Conservation (phyloP, 2,888 invertebrate genomes). For the Selenia dentaria region DNA sequence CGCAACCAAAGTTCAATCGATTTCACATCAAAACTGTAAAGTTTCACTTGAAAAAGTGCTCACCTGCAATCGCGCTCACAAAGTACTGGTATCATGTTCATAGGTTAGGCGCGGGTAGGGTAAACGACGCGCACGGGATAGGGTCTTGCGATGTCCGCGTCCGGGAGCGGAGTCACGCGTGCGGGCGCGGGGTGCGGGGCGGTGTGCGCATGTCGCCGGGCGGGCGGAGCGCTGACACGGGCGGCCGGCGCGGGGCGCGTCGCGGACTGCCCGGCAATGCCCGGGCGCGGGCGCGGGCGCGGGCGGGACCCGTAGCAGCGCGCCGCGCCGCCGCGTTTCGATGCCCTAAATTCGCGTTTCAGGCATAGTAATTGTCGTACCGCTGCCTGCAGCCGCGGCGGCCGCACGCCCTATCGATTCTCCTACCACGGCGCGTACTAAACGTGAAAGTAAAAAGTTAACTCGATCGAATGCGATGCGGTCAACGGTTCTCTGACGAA, state of each 20-base stretch:
- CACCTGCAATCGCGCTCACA: slow-evolving; percentile 62
- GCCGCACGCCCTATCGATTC: slow-evolving; percentile 76
- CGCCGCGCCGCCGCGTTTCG: slow-evolving; percentile 58
- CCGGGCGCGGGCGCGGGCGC: slow-evolving; percentile 24
- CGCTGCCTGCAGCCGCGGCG: slow-evolving; percentile 73
- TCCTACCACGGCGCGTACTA: slow-evolving; percentile 50
- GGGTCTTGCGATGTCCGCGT: slow-evolving; percentile 38
- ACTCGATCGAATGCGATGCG: slow-evolving; percentile 77
- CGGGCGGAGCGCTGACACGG: slow-evolving; percentile 43
- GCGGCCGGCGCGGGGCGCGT: slow-evolving; percentile 66
- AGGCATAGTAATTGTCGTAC: slow-evolving; percentile 74
- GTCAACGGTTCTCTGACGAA: slow-evolving; percentile 62
- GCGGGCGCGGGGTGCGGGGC: slow-evolving; percentile 37
- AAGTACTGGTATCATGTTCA: slow-evolving; percentile 55
- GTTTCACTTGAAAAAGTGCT: slow-evolving; percentile 57
- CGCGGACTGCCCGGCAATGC: slow-evolving; percentile 49
- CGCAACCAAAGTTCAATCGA: slow-evolving; percentile 58
- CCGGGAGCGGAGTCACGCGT: slow-evolving; percentile 50
- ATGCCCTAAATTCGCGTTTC: slow-evolving; percentile 79
- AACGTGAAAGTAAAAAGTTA: slow-evolving; percentile 78
- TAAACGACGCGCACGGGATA: slow-evolving; percentile 30
- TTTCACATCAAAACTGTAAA: slow-evolving; percentile 61
- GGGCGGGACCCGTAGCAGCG: slow-evolving; percentile 31
- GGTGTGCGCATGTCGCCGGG: slow-evolving; percentile 37
- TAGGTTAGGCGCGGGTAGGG: slow-evolving; percentile 41